Base-by-base conservation (phyloP, 2,113 vertebrate species). In the Lanius collurio region DNA sequence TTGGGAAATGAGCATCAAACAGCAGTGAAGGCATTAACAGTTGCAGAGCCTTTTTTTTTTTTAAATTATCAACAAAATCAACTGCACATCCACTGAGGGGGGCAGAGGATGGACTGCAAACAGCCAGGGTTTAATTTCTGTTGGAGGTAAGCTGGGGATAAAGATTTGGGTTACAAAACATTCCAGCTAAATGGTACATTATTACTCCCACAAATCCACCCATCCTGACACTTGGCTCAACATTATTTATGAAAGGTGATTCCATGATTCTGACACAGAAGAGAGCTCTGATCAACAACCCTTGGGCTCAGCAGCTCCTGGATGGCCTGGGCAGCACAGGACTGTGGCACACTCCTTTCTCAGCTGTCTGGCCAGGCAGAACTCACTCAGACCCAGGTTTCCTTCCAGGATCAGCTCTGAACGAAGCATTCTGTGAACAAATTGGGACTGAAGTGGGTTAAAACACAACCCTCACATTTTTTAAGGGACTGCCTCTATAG, bases 1-100 rank as follows among this genome's bases (percentile, higher is more conserved):
- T 83, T 50, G 68, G 92, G 64, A 93, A 96, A 94, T 46, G 85
- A 95, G 90, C 94, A 86, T n/a, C 11, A 11, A 80, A 67, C 27
- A 88, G 82, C 62, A 94, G 42, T 35, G 79, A 83, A 77, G 68
- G 50, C 88, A 83, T 90, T 88, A 90, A 92, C 82, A 94, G 26
- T 44, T 70, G 63, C 79, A 90, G 93, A 87, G 75, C 63, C 47
- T 55, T 91, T 95, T 78, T 63, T 63, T 46, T 93, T 84, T 83
- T 76, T 42, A 73, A 94, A 30, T 39, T 63, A 81, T 83, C 91
- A 94, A 57, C 83, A 88, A 89, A 85, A 91, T 47, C 67, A 83
- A 85, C 89, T 13, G 52, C 52, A 50, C n/a, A 21, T 71, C 84
- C 81, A 75, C 62, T 22, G 49, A 65, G 62, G 65, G 35, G 37